These are phyloP conservation scores for Passerina amoena DNA, from an alignment of 2,113 vertebrate species.

Conservation along the genomic window DNA sequence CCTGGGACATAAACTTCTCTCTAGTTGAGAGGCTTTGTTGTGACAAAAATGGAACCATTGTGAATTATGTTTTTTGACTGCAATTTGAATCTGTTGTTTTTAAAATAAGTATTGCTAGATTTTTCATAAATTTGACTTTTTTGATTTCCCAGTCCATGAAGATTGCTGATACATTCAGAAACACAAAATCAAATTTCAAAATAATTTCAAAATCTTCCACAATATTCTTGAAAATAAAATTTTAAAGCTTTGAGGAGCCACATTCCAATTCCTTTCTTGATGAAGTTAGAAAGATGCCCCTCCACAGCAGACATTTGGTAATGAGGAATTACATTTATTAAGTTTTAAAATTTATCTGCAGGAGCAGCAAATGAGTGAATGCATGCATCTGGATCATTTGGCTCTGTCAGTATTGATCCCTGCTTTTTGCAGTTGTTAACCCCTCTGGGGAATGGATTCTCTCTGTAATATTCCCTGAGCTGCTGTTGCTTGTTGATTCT, in stretches of 20 bases:
- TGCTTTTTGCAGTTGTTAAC: neutral
- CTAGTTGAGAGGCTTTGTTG: neutral
- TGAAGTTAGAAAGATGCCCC: neutral
- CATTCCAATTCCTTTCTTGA: neutral
- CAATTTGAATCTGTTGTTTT: neutral
- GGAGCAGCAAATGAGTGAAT: neutral
- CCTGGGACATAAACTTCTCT: neutral
- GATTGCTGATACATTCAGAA: rapidly evolving
- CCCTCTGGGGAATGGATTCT: neutral
- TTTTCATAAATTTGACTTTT: neutral
- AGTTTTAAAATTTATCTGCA: neutral
- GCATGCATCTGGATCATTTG: neutral
- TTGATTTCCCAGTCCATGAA: neutral
- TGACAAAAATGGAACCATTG: neutral
- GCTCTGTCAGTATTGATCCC: neutral
- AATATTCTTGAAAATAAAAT: neutral
- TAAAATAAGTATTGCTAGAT: neutral
- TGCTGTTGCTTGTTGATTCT: neutral
- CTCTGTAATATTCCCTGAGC: neutral
- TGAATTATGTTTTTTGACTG: neutral
- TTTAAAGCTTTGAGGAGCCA: neutral
- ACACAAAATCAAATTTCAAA: neutral
- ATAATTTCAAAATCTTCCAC: neutral
- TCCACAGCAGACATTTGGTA: neutral
- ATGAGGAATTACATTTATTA: neutral